Evolutionary conservation across 2,797 vertebrate species (phyloP).

Genomic region (Protonibea diacanthus): DNA sequence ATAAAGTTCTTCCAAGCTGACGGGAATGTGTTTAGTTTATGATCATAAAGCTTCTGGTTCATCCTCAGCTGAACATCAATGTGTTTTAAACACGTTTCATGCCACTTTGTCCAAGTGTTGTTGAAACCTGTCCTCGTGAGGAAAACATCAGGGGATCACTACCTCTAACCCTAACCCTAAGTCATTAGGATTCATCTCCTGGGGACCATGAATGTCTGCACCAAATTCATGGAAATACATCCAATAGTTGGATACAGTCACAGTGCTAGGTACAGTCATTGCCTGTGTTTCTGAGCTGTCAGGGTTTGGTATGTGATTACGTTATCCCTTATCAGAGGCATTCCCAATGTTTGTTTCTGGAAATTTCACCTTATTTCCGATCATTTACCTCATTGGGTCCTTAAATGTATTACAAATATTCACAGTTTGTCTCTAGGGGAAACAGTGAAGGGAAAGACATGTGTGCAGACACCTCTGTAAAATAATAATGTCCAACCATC

Average conservation of each 20-base stretch:
- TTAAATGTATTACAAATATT: constrained; percentile 1
- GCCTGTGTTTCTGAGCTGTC: constrained; percentile 25
- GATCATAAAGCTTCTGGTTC: too few species aligned
- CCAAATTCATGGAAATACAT: background rate
- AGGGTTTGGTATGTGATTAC: background rate
- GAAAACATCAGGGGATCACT: background rate
- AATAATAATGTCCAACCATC: constrained; percentile 9
- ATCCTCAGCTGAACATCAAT: too few species aligned
- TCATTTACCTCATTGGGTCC: constrained; percentile 16
- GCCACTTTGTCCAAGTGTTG: background rate
- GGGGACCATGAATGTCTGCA: background rate
- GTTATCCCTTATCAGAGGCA: background rate
- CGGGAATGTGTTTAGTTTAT: too few species aligned
- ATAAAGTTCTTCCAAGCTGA: too few species aligned
- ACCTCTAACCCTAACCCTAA: too few species aligned
- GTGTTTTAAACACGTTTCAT: background rate
- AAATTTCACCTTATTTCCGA: constrained; percentile 10
- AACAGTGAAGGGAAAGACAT: background rate
- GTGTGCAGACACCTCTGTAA: constrained; percentile 9
- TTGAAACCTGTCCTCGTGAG: background rate
- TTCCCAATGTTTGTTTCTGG: constrained; percentile 16
- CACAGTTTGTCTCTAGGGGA: background rate
- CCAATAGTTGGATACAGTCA: background rate
- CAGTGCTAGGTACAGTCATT: background rate
- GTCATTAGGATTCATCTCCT: background rate